A percentile compares a stretch with the other conserved stretches of the same genome.
Evolutionary conservation across 2,113 vertebrate species (phyloP).

Genomic region (Rhinopithecus roxellana): DNA sequence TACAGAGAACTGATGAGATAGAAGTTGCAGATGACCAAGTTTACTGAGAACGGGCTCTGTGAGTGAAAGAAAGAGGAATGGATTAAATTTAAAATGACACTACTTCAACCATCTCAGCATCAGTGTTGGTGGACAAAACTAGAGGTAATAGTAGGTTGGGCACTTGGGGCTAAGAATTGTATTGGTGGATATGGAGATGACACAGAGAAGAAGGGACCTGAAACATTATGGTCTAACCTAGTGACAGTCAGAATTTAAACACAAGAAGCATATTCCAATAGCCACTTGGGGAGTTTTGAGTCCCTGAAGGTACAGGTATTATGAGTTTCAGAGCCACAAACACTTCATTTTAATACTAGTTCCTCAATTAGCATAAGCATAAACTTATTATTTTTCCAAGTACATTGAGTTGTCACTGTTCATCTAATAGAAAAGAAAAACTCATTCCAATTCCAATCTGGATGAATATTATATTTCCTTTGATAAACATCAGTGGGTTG

Average conservation of each 20-base stretch:
- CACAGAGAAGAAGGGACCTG: not conserved
- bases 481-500: slow-evolving; percentile 58
- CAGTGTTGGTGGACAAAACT: not conserved
- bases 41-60: not conserved
- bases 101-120: not conserved
- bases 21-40: not conserved
- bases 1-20: not conserved
- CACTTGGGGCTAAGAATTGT: not conserved
- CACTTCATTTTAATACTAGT: slow-evolving; percentile 52
- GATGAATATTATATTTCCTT: slow-evolving; percentile 59
- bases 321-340: slow-evolving; percentile 8
- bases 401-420: slow-evolving; percentile 50
- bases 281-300: slow-evolving; percentile 1
- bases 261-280: slow-evolving; percentile 44
- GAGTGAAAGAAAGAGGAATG: slow-evolving; percentile 17
- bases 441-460: slow-evolving; percentile 64
- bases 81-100: not conserved
- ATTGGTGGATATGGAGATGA: not conserved
- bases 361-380: slow-evolving; percentile 59
- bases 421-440: slow-evolving; percentile 68
- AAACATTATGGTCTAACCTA: not conserved
- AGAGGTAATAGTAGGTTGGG: not conserved
- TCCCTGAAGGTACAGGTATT: slow-evolving; percentile 35
- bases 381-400: slow-evolving; percentile 67
- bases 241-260: not conserved